Conservation (phyloP, 2,888 invertebrate species). For the Liodrosophila aerea region DNA sequence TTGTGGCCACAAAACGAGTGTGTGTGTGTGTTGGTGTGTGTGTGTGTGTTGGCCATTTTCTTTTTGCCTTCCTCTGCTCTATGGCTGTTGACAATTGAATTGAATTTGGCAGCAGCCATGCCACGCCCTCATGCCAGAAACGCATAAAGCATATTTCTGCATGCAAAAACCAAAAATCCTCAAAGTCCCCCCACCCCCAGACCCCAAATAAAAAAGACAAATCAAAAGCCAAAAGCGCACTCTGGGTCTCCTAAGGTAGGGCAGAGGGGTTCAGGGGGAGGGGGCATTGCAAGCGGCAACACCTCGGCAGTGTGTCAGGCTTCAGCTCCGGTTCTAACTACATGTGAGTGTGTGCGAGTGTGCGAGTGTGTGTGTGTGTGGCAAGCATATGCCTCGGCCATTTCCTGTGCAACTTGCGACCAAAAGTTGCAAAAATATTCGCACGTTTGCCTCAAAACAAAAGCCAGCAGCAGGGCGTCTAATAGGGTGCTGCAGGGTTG, state of each 20-base stretch:
- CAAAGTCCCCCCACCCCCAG: constrained; percentile 27
- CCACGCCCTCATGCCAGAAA: constrained; percentile 62
- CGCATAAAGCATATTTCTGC: constrained; percentile 72
- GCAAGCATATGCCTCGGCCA: constrained; percentile 57
- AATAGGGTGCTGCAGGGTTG: neutral
- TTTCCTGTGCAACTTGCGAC: constrained; percentile 71
- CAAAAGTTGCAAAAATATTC: constrained; percentile 75
- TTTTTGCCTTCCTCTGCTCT: constrained; percentile 14
- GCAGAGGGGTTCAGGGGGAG: neutral
- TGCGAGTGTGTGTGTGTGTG: too few species aligned
- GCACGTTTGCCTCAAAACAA: constrained; percentile 70
- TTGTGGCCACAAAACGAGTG: constrained; percentile 58
- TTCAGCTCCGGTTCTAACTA: constrained; percentile 16
- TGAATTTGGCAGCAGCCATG: constrained; percentile 64
- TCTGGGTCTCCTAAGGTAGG: constrained; percentile 5
- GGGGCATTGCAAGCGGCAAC: constrained; percentile 31
- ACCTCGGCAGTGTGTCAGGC: constrained; percentile 35
- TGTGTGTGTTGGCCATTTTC: constrained; percentile 27
- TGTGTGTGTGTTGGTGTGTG: constrained; percentile 1
- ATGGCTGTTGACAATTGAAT: constrained; percentile 75
- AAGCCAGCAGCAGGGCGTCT: constrained; percentile 17
- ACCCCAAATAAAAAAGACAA: too few species aligned
- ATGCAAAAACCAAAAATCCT: constrained; percentile 49
- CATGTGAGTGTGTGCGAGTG: too few species aligned
- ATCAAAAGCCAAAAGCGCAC: constrained; percentile 63